A percentile compares a stretch with the other conserved stretches of the same genome.
Conservation (phyloP, 1,140 invertebrate species). For the Aphelinus certus region DNA sequence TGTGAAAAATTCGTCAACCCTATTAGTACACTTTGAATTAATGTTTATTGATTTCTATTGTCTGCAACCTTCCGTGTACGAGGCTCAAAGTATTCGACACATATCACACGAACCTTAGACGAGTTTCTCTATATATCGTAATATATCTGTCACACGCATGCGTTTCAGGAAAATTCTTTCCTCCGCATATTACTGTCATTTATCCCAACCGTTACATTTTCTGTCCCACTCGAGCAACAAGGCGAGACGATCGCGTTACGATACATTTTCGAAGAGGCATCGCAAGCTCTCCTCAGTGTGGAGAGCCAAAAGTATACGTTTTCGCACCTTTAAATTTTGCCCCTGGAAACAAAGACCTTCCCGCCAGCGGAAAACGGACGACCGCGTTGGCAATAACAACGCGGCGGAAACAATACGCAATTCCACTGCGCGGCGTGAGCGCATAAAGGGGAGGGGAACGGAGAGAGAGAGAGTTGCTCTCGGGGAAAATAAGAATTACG, state of each 20-base stretch:
- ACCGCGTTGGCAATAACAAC: constrained; percentile 24
- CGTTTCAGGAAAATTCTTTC: constrained; percentile 19
- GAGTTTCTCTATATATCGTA: too few species aligned
- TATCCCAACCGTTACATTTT: constrained; percentile 9
- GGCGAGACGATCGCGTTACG: background rate
- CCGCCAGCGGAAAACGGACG: background rate
- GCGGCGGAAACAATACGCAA: constrained; percentile 42
- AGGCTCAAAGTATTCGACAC: too few species aligned
- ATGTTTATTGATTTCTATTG: too few species aligned
- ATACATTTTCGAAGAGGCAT: background rate
- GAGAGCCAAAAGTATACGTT: constrained; percentile 12
- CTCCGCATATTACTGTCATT: constrained; percentile 27
- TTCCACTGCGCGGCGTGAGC: constrained; percentile 14
- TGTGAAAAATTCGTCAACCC: too few species aligned
- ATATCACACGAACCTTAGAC: too few species aligned
- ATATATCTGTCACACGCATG: constrained; percentile 17
- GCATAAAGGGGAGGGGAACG: background rate
- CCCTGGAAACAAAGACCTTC: background rate
- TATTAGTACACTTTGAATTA: too few species aligned
- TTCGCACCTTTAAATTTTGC: constrained; percentile 5
- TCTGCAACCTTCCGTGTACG: too few species aligned
- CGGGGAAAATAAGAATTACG: constrained; percentile 48
- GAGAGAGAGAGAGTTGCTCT: background rate
- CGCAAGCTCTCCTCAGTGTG: background rate
- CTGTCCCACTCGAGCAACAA: background rate